Evolutionary conservation across 2,888 invertebrate species (phyloP), one percentile per base, ranked within the genome.

Genomic region (Cephalotes varians): DNA sequence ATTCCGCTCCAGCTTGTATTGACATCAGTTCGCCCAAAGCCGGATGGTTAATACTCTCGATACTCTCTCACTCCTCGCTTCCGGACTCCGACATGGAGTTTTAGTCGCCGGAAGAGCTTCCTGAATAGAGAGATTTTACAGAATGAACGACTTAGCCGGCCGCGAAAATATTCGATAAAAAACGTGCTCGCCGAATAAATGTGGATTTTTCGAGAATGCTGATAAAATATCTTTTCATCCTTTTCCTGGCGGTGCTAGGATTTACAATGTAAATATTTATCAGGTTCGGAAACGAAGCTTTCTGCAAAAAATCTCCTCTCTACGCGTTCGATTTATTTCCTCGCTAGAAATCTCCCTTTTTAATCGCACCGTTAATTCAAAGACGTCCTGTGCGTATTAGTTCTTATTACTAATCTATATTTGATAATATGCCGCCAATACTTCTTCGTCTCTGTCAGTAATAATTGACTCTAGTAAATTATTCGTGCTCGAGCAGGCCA

Each of bases 1-100:
- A 87, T 82, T 84, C 86, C 80, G 83, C 83, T 81, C 81, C 73
- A 79, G 83, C 74, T 82, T 73, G 81, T 83, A 85, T 81, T 67
- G 84, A 83, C 86, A 82, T 86, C 84, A 81, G 69, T 72, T 86
- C 81, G 87, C 85, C 62, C 67, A 72, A 81, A 82, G 79, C 83
- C 73, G 65, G 85, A 79, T 84, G 82, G 85, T 86, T 86, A 85
- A 86, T 85, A 88, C 88, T 82, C 82, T 84, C 85, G 83, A 83
- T 88, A 82, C 83, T 74, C 76, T 72, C 58, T 65, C 64, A 73
- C 58, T 77, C 12, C 67, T 58, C 51, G 54, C 49, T 81, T 64
- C 73, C 40, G 47, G 37, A 81, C 73, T 44, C 60, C 51, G 58
- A 40, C 49, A 44, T 81, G 51, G 54, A 58, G 25, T 74, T 67